Evolutionary conservation across 1,140 invertebrate species (phyloP).

Genomic region (Yoshiicerus persimilis): DNA sequence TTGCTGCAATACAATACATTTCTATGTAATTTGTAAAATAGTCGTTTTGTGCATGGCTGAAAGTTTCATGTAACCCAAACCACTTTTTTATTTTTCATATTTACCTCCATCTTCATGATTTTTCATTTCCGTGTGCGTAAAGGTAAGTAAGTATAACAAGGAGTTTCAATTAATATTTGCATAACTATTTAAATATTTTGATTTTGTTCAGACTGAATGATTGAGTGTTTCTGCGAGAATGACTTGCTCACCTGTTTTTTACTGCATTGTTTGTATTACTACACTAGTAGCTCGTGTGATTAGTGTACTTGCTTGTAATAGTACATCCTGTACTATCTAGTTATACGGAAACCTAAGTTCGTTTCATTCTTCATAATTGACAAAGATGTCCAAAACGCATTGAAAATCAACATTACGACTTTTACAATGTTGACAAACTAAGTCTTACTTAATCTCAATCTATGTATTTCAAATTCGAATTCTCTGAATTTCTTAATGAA

Average conservation of each 20-base stretch:
- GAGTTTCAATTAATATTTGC: background rate
- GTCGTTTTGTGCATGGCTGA: background rate
- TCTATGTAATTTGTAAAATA: background rate
- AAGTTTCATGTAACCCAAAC: background rate
- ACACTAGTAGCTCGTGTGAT: too few relatives aligned
- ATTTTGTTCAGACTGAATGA: too few relatives aligned
- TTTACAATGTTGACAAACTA: too few relatives aligned
- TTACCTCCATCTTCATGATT: background rate
- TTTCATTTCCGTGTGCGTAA: background rate
- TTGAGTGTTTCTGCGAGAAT: background rate
- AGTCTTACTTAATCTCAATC: background rate
- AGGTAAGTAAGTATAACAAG: background rate
- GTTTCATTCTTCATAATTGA: too few relatives aligned
- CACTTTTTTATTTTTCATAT: background rate
- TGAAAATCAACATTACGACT: too few relatives aligned
- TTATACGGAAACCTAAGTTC: too few relatives aligned
- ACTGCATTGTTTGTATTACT: background rate
- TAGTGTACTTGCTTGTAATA: too few relatives aligned
- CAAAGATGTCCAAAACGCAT: too few relatives aligned
- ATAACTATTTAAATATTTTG: background rate
- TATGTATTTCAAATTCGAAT: too few relatives aligned
- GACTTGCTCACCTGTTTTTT: background rate
- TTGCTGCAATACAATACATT: background rate
- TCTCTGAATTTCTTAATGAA: background rate
- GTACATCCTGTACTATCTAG: too few relatives aligned